Evolutionary conservation across 2,888 invertebrate genomes (phyloP).

Genomic region (Linnaemya vulpina): DNA sequence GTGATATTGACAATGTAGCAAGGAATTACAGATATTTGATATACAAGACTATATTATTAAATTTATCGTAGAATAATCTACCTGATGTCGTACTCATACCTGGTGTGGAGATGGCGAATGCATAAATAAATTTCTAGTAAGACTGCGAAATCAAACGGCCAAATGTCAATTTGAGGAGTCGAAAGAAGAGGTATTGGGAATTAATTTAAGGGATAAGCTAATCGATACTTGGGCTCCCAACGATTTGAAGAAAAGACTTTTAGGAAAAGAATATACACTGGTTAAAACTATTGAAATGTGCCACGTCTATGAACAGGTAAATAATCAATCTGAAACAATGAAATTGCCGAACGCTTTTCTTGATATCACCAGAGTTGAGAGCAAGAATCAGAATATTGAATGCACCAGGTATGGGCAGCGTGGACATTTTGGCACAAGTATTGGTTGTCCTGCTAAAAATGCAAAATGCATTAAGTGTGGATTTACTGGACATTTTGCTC

Average conservation of each 20-base stretch:
- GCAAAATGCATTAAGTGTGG: slow-evolving; percentile 58
- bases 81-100: no score
- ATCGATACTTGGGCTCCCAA: slow-evolving; percentile 65
- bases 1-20: no score
- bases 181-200: slow-evolving; percentile 59
- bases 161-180: slow-evolving; percentile 67
- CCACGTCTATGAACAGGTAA: slow-evolving; percentile 62
- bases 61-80: no score
- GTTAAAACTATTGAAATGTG: slow-evolving; percentile 61
- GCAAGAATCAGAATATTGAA: slow-evolving; percentile 23
- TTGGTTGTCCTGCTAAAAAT: no score
- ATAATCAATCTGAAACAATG: slow-evolving; percentile 51
- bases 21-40: no score
- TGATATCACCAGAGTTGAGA: slow-evolving; percentile 43
- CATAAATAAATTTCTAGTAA: slow-evolving; percentile 76
- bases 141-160: slow-evolving; percentile 69
- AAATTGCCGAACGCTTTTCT: slow-evolving; percentile 28
- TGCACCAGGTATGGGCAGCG: slow-evolving; percentile 57
- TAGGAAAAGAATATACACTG: slow-evolving; percentile 60
- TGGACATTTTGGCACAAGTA: slow-evolving; percentile 13
- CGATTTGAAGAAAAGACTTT: slow-evolving; percentile 63
- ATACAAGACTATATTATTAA: no score
- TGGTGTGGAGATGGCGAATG: slow-evolving; percentile 75
- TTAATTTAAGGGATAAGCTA: slow-evolving; percentile 60
- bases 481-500: slow-evolving; percentile 55